Base-by-base conservation (phyloP, 2,888 invertebrate genomes). In the Holacanthella duospinosa region DNA sequence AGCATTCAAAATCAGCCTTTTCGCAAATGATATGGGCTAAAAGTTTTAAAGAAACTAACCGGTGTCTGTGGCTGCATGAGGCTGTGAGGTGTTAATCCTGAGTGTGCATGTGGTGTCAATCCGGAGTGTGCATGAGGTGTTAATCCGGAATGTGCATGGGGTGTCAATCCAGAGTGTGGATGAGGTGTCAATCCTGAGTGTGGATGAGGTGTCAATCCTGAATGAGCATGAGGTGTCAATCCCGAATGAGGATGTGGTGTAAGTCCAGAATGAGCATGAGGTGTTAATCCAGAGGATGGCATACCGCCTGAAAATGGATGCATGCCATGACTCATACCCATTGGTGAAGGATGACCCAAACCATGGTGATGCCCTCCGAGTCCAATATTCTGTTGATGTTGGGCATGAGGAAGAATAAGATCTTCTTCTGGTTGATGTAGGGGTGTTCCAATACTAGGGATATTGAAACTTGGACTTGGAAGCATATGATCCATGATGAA, bases 11-110 rank as follows among this genome's bases (percentile, higher is more conserved):
- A n/a, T n/a, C n/a, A n/a, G n/a, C n/a, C n/a, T n/a, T n/a, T n/a
- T n/a, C n/a, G n/a, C n/a, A n/a, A n/a, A n/a, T n/a, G n/a, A n/a
- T n/a, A n/a, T n/a, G n/a, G n/a, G n/a, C n/a, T n/a, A n/a, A n/a
- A n/a, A n/a, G n/a, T n/a, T n/a, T n/a, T n/a, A n/a, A n/a, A n/a
- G n/a, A n/a, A n/a, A 76, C 78, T 79, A 82, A 89, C 89, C 68
- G 93, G 92, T 63, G 92, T 92, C 77, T 91, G 90, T 1, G 91
- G 89, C 77, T 90, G 90, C 87, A 91, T 88, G 78, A 91, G 82
- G 74, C 86, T 88, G 36, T 29, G 29, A 3, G 61, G 60, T 4
- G 59, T 59, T 53, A 55, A 29, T n/a, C 60, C 54, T 26, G 48
- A 43, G 43, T 55, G 56, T 24, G 61, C 66, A 27, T 29, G 29